These are phyloP conservation scores for Bos taurus DNA, from an alignment of 2,113 vertebrate species.

Conservation along the genomic window DNA sequence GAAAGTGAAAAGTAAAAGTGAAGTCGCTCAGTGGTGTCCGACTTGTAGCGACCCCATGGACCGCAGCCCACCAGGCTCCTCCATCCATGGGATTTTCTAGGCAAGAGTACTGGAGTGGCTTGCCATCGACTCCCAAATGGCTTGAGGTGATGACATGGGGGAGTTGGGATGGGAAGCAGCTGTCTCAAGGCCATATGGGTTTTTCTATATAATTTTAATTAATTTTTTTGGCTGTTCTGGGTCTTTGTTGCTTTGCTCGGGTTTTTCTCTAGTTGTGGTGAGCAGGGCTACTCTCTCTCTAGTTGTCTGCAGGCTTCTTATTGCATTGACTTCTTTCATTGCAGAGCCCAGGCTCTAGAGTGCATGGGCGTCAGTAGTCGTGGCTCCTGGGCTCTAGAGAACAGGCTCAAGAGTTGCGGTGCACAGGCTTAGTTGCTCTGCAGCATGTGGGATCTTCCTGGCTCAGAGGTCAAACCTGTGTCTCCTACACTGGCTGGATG, in stretches of 20 bases:
- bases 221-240: not conserved
- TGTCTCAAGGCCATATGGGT: not conserved
- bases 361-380: rapidly evolving
- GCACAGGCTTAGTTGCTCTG: rapidly evolving
- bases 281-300: not conserved
- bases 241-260: not conserved
- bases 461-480: rapidly evolving
- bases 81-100: no score
- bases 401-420: not conserved
- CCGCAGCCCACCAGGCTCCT: no score
- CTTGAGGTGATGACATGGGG: not conserved
- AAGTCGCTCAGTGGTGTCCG: no score
- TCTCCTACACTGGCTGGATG: not conserved
- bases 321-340: not conserved
- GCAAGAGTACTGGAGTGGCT: no score
- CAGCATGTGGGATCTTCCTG: not conserved
- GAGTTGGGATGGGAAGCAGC: not conserved
- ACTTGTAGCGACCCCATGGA: no score
- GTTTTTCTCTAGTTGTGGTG: not conserved
- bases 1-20: no score
- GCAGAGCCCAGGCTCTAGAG: not conserved
- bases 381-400: not conserved
- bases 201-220: not conserved
- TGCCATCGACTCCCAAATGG: not conserved
- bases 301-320: not conserved